Conservation (phyloP, 2,888 invertebrate genomes). For the Rosalia funebris region DNA sequence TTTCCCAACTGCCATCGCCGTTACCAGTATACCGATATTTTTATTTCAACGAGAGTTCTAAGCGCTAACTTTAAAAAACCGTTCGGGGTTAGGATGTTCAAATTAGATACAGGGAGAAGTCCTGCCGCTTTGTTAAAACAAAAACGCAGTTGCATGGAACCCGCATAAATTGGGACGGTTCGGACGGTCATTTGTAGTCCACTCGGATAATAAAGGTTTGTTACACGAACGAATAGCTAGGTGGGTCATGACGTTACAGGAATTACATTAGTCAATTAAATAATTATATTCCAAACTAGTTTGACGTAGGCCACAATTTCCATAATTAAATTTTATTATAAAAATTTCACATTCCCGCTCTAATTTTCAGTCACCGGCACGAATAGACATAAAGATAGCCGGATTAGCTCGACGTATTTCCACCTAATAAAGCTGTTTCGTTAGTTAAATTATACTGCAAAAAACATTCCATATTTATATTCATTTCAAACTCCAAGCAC, state of each 20-base stretch:
- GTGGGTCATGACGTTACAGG: slow-evolving; percentile 30
- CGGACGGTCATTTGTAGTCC: slow-evolving; percentile 27
- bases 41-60: too few species aligned
- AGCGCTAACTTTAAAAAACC: too few species aligned
- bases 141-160: neutral
- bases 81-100: too few species aligned
- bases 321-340: slow-evolving; percentile 6
- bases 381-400: too few species aligned
- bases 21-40: too few species aligned
- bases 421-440: neutral
- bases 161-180: slow-evolving; percentile 18
- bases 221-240: slow-evolving; percentile 26
- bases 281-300: slow-evolving; percentile 30
- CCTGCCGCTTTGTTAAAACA: too few species aligned
- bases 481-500: too few species aligned
- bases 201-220: slow-evolving; percentile 24
- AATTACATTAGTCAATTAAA: slow-evolving; percentile 32
- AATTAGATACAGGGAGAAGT: too few species aligned
- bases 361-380: neutral
- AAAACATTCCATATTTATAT: too few species aligned
- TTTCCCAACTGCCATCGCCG: too few species aligned
- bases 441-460: too few species aligned
- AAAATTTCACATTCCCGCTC: neutral
- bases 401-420: too few species aligned
- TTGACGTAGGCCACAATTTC: slow-evolving; percentile 3